phyloP scores from a whole-genome alignment of 2,888 invertebrate species.

The Sylvicola cinctus region DNA sequence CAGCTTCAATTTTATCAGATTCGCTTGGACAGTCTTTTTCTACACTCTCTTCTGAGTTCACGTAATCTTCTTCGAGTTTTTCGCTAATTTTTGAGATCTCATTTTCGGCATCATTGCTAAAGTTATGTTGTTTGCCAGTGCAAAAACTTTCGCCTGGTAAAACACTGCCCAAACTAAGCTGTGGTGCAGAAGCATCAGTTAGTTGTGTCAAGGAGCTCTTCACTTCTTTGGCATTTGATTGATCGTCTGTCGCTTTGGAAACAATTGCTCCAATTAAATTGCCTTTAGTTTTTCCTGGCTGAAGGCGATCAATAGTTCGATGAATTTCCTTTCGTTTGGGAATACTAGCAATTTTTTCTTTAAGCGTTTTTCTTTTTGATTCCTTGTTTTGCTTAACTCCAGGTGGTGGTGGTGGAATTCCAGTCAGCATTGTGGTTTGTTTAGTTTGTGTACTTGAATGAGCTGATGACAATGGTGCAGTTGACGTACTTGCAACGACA shows the following conservation, averaged over 20 bases:
- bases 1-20: conserved; percentile 12
- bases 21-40: conserved; percentile 10
- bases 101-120: conserved; percentile 23
- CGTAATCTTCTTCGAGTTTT: conserved; percentile 12
- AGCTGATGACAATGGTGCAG: conserved; percentile 9
- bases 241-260: conserved; percentile 35
- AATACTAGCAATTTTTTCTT: conserved; percentile 20
- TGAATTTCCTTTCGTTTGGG: conserved; percentile 45
- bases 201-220: conserved; percentile 33
- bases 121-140: conserved; percentile 44
- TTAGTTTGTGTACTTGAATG: not conserved
- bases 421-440: conserved; percentile 17
- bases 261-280: conserved; percentile 54
- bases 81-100: conserved; percentile 13
- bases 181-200: conserved; percentile 48
- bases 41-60: conserved; percentile 8
- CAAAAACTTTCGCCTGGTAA: conserved; percentile 48
- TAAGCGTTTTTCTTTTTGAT: conserved; percentile 21
- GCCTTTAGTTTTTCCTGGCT: conserved; percentile 74
- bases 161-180: conserved; percentile 68
- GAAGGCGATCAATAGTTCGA: conserved; percentile 62
- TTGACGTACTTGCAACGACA: conserved; percentile 3
- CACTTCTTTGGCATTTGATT: conserved; percentile 35
- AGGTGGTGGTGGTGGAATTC: conserved; percentile 24
- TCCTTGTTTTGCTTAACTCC: conserved; percentile 24